Evolutionary conservation across 2,888 invertebrate genomes (phyloP).

Genomic region (Leptinotarsa peninsularis): DNA sequence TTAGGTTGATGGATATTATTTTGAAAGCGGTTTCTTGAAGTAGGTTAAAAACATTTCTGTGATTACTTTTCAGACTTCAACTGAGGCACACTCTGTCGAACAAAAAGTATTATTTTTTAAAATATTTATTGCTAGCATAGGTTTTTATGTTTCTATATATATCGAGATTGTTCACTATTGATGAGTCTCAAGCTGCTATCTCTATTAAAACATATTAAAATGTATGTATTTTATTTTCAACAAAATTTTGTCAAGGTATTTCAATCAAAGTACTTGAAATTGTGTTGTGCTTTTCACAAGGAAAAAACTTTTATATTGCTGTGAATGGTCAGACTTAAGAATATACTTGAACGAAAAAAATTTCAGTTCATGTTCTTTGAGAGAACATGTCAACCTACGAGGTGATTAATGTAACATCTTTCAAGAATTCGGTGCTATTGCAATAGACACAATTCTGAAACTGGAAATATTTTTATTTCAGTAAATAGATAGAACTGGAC

Average conservation of each 20-base stretch:
- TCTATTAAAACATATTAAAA: constrained; percentile 12
- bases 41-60: neutral
- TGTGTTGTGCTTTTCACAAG: too few relatives aligned
- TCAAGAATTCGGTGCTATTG: too few relatives aligned
- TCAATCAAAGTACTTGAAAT: neutral
- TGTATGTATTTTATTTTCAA: neutral
- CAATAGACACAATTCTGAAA: too few relatives aligned
- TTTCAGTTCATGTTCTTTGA: too few relatives aligned
- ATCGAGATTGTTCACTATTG: constrained; percentile 17
- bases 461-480: too few relatives aligned
- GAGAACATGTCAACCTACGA: too few relatives aligned
- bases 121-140: constrained; percentile 10
- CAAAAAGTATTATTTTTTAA: constrained; percentile 14
- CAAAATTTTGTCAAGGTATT: neutral
- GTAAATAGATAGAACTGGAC: too few relatives aligned
- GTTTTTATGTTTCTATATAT: constrained; percentile 16
- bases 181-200: neutral
- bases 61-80: neutral
- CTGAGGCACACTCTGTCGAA: neutral
- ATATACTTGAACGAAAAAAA: neutral
- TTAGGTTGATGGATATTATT: neutral
- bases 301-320: too few relatives aligned
- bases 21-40: neutral
- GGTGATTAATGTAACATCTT: too few relatives aligned
- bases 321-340: neutral